Conservation (phyloP, 1,140 invertebrate genomes). For the Sitodiplosis mosellana region DNA sequence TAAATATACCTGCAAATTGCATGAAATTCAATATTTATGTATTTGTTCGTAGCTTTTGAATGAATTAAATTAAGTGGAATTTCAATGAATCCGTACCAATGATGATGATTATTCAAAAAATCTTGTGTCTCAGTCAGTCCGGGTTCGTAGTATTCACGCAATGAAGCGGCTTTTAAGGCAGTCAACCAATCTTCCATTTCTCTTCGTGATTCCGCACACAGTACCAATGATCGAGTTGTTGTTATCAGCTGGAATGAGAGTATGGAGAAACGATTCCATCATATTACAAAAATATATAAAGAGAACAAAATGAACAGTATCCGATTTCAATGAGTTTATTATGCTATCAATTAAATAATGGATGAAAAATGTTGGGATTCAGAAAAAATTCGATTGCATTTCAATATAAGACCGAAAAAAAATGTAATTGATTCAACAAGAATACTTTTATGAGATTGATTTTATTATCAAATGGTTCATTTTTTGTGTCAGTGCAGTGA, state of each 20-base stretch:
- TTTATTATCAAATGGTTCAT: no score
- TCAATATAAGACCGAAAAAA: no score
- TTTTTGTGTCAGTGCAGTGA: no score
- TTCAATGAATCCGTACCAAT: conserved; percentile 41
- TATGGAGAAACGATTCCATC: no score
- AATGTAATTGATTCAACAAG: no score
- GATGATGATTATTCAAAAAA: conserved; percentile 71
- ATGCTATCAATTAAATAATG: no score
- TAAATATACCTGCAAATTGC: neutral
- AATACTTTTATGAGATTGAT: no score
- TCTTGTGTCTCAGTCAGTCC: conserved; percentile 40
- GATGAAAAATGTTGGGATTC: no score
- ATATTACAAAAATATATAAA: neutral
- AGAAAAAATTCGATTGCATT: no score
- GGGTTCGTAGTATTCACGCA: conserved; percentile 29
- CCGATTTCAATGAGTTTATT: no score
- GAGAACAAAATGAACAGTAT: no score
- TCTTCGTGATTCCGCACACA: conserved; percentile 59
- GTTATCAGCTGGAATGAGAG: conserved; percentile 62
- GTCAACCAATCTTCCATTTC: conserved; percentile 85
- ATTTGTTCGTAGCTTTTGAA: neutral
- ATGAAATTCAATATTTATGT: neutral
- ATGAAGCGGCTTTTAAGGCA: conserved; percentile 50
- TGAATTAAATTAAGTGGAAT: no score
- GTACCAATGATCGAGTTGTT: conserved; percentile 59